These are phyloP conservation scores for Leucophenga maculata DNA, from an alignment of 2,888 invertebrate genomes.

Conservation along the genomic window DNA sequence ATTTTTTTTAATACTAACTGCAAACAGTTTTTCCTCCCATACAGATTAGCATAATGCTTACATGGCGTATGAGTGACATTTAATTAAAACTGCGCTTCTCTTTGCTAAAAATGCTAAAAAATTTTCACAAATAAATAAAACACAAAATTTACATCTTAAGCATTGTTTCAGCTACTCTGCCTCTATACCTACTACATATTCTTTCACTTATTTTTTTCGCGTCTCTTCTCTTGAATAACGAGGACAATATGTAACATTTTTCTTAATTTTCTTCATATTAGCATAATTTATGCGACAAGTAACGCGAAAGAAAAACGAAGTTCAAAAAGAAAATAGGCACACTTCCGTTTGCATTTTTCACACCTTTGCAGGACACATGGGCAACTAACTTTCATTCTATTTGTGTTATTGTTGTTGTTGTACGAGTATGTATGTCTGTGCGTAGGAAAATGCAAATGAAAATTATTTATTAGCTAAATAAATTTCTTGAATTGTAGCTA, in stretches of 20 bases:
- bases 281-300: constrained; percentile 14
- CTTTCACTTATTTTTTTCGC: background rate
- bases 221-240: background rate
- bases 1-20: too few relatives aligned
- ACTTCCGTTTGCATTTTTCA: constrained; percentile 22
- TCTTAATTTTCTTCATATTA: constrained; percentile 14
- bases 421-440: background rate
- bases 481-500: constrained; percentile 16
- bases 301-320: background rate
- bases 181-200: background rate
- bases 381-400: background rate
- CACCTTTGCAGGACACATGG: constrained; percentile 7
- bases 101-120: background rate
- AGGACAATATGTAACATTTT: background rate
- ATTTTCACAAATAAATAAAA: background rate
- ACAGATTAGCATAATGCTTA: constrained; percentile 7
- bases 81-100: constrained; percentile 48
- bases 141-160: background rate
- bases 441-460: constrained; percentile 37
- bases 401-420: too few relatives aligned
- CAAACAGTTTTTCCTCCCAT: too few relatives aligned
- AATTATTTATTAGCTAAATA: constrained; percentile 42
- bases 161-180: too few relatives aligned
- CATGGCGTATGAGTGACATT: constrained; percentile 62
- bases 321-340: constrained; percentile 2